Evolutionary conservation across 2,888 invertebrate genomes (phyloP).

Genomic region (Lacanobia wlatinum): DNA sequence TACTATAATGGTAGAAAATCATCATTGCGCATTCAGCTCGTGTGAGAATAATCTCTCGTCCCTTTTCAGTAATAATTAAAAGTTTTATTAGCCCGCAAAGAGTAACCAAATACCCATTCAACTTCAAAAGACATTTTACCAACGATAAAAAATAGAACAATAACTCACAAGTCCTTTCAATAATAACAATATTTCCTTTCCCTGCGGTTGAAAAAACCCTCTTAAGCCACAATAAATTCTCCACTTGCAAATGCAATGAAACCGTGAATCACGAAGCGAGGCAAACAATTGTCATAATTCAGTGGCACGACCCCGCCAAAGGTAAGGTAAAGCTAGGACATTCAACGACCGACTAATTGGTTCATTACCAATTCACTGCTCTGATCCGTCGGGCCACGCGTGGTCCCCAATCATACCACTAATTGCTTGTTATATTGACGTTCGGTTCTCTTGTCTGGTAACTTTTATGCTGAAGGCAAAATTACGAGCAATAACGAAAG

Average conservation of each 20-base stretch:
- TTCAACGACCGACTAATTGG: conserved; percentile 74
- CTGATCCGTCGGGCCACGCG: conserved; percentile 58
- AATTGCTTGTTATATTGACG: conserved; percentile 69
- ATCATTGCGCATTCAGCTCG: too few relatives aligned
- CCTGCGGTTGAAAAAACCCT: background rate
- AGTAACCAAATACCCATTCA: background rate
- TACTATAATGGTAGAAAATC: too few relatives aligned
- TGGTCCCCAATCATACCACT: conserved; percentile 65
- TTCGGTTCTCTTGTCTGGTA: conserved; percentile 47
- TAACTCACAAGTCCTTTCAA: background rate
- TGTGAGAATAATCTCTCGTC: too few relatives aligned
- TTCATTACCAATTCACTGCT: conserved; percentile 78
- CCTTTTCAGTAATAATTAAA: too few relatives aligned
- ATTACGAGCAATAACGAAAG: conserved; percentile 9
- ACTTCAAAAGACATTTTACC: background rate
- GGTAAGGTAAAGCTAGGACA: conserved; percentile 50
- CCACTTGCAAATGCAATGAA: conserved; percentile 43
- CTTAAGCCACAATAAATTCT: conserved; percentile 3
- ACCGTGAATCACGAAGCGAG: conserved; percentile 20
- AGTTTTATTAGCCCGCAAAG: too few relatives aligned
- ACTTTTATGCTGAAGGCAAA: conserved; percentile 31
- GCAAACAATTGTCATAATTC: conserved; percentile 67
- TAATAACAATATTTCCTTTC: background rate
- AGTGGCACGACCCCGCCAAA: conserved; percentile 53
- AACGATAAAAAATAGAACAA: background rate